Percentiles rank a stretch among this genome's conserved stretches.
Conservation (phyloP, 37 sponge, comb jelly and placozoan species). For the Theonella swinhoei region DNA sequence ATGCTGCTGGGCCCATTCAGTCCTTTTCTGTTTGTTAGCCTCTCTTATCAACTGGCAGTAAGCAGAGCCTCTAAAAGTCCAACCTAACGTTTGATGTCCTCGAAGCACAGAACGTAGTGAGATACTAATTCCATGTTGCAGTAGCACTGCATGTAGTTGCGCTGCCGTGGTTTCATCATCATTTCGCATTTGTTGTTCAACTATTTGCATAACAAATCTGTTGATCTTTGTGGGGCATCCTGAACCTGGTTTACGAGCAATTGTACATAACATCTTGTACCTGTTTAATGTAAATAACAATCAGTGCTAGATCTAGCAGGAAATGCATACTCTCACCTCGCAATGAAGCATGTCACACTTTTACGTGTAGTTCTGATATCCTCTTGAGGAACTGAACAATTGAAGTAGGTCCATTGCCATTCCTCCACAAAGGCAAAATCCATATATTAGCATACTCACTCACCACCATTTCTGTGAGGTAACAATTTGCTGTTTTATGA, state of each 20-base stretch:
- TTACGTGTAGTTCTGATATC: neutral
- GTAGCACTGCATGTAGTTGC: slow-evolving; percentile 16
- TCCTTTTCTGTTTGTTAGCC: slow-evolving; percentile 19
- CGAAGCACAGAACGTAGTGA: slow-evolving; percentile 3
- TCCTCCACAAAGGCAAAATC: neutral
- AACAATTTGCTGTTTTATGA: too few species aligned
- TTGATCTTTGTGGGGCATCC: slow-evolving; percentile 32
- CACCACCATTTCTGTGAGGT: slow-evolving; percentile 21
- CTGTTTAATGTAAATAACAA: neutral
- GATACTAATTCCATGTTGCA: neutral
- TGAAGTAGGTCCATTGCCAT: slow-evolving; percentile 2
- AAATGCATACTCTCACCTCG: too few species aligned
- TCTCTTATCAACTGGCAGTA: slow-evolving; percentile 40
- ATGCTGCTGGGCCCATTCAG: slow-evolving; percentile 17
- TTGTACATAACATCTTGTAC: neutral
- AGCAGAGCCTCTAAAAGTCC: slow-evolving; percentile 37
- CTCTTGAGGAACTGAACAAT: neutral
- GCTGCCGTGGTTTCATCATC: slow-evolving; percentile 51
- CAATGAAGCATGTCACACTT: slow-evolving; percentile 2
- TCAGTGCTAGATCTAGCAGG: neutral
- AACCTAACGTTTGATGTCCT: slow-evolving; percentile 6
- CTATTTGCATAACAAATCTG: neutral
- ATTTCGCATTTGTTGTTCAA: slow-evolving; percentile 18
- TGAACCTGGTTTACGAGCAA: slow-evolving; percentile 19
- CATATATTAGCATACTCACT: slow-evolving; percentile 11